Evolutionary conservation across 2,888 invertebrate species (phyloP).

Genomic region (Aspidiotus rigidus): DNA sequence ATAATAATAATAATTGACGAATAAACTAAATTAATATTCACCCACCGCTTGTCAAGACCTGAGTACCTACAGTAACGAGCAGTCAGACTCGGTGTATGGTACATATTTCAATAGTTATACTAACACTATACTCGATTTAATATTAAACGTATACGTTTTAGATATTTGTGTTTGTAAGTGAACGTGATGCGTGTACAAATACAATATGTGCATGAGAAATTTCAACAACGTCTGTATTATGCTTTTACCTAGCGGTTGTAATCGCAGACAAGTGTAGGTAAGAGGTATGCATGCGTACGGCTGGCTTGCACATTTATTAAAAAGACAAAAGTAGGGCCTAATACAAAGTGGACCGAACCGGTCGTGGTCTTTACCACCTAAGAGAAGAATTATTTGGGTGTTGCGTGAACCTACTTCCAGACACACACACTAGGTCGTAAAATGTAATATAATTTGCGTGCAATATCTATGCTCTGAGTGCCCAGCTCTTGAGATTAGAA

Average conservation of each 20-base stretch:
- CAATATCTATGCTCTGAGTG: too few relatives aligned
- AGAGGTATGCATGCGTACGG: too few relatives aligned
- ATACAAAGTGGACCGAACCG: constrained; percentile 4
- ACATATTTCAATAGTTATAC: too few relatives aligned
- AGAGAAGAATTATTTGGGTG: background rate
- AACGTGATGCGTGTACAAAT: too few relatives aligned
- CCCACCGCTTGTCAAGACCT: constrained; percentile 4
- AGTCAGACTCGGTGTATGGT: too few relatives aligned
- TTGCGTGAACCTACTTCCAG: constrained; percentile 2
- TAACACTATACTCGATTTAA: too few relatives aligned
- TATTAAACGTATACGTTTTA: too few relatives aligned
- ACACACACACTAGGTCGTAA: background rate
- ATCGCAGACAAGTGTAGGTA: too few relatives aligned
- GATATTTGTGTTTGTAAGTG: too few relatives aligned
- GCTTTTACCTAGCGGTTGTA: too few relatives aligned
- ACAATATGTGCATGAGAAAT: background rate
- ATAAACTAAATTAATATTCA: constrained; percentile 4
- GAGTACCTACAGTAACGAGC: background rate
- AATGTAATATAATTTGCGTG: background rate
- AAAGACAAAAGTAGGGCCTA: background rate
- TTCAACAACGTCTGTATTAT: background rate
- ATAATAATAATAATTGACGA: background rate
- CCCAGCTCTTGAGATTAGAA: too few relatives aligned
- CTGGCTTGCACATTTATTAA: too few relatives aligned
- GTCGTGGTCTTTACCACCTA: background rate